Evolutionary conservation across 2,797 vertebrate genomes (phyloP), one percentile per base, ranked within the genome.

Genomic region (Masticophis lateralis): DNA sequence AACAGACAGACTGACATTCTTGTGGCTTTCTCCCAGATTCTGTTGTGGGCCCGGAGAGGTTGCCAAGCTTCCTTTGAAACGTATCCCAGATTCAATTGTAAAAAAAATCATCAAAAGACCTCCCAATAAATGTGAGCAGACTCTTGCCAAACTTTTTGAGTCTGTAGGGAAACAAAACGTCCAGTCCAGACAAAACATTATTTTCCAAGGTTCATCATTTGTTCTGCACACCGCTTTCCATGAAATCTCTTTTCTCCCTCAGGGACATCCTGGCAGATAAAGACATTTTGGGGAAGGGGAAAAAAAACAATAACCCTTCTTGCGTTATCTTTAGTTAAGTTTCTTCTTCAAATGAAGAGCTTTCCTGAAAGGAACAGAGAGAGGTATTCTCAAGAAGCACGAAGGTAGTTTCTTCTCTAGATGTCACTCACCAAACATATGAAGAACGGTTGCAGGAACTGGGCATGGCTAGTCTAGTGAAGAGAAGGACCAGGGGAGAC

Each of bases 51-150:
- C 74, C 47, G 74, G 4, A 83, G 74, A 47, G 37, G 37, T 20
- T 25, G 13, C 11, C 89, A 93, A 74, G 83, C 37, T 69, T 43
- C 22, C 27, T 61, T 93, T 90, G 79, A 93, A 93, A 90, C 53
- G 1, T 18, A 57, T 69, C 90, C 12, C 92, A 90, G 90, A 60
- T 4, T n/a, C n/a, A 16, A 2, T 4, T 86, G 89, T 66, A 2
- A 63, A 86, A 2, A 61, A 87, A 91, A 74, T 13, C 55, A 88
- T 61, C 86, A 88, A 93, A 91, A 91, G 86, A 47, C 56, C 86
- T 93, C 86, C 27, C 16, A 22, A 61, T 88, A 47, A 91, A 79
- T 51, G 63, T 43, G 88, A 90, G 14, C 1, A 27, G 56, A 79
- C 37, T 83, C 53, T 53, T 87, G 86, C 53, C 86, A 74, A 88